A percentile compares a stretch with the other conserved stretches of the same genome.
Evolutionary conservation across 2,888 invertebrate species (phyloP).

Genomic region (Carterocephalus palaemon): DNA sequence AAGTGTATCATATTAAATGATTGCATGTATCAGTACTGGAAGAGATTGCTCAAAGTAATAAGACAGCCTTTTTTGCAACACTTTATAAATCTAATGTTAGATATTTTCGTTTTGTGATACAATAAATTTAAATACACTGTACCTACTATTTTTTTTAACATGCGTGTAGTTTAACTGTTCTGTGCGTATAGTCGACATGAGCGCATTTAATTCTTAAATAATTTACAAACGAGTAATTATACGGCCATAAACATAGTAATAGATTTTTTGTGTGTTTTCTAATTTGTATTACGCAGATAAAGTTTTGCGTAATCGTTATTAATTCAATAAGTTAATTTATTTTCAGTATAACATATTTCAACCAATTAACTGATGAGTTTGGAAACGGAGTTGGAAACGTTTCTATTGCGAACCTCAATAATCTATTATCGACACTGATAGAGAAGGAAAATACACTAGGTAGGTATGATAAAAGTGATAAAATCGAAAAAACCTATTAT

Average conservation of each 20-base stretch:
- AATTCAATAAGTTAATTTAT: constrained; percentile 15
- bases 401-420: constrained; percentile 39
- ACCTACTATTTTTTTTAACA: too few species aligned
- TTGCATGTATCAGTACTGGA: too few species aligned
- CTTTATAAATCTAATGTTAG: too few species aligned
- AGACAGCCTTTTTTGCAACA: too few species aligned
- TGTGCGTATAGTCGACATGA: background rate
- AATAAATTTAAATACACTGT: too few species aligned
- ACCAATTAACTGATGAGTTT: constrained; percentile 47
- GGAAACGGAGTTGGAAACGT: constrained; percentile 25
- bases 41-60: background rate
- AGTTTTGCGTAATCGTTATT: too few species aligned
- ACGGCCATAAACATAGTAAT: background rate
- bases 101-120: too few species aligned
- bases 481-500: too few species aligned
- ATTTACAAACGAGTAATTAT: background rate
- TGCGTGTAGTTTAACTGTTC: constrained; percentile 25
- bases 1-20: too few species aligned
- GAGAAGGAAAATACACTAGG: constrained; percentile 44
- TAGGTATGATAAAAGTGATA: constrained; percentile 33
- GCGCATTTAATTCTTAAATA: background rate
- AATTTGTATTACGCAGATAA: background rate
- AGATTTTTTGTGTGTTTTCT: background rate
- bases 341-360: constrained; percentile 51
- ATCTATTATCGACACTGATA: constrained; percentile 39